Evolutionary conservation across 2,797 vertebrate genomes (phyloP).

Genomic region (Leuciscus waleckii): DNA sequence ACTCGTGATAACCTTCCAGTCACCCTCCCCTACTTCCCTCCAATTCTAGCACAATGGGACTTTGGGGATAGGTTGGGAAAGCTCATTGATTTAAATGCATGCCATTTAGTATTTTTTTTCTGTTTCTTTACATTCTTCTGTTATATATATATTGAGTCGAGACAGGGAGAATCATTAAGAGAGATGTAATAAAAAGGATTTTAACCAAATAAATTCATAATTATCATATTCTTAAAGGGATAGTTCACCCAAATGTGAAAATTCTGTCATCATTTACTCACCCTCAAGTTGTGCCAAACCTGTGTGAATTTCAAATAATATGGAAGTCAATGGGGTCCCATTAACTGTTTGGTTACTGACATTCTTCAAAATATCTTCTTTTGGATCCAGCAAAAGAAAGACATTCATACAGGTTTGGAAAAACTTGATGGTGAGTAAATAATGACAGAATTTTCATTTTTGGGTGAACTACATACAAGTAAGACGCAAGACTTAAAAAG

Average conservation of each 20-base stretch:
- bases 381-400: neutral
- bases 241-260: too few species aligned
- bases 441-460: neutral
- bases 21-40: slow-evolving; percentile 55
- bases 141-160: neutral
- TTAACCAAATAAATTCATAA: neutral
- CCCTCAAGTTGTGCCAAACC: too few species aligned
- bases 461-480: neutral
- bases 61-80: slow-evolving; percentile 33
- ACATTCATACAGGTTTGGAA: neutral
- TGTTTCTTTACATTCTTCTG: neutral
- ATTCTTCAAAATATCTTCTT: neutral
- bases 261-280: too few species aligned
- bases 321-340: neutral
- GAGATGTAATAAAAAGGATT: neutral
- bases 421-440: neutral
- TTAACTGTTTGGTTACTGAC: neutral
- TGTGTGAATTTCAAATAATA: neutral
- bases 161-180: neutral
- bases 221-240: too few species aligned
- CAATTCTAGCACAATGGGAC: slow-evolving; percentile 50
- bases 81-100: neutral
- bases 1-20: slow-evolving; percentile 51
- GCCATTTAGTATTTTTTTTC: neutral
- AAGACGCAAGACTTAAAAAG: neutral